Conservation (phyloP, 2,113 vertebrate genomes). For the Rhabdomys dilectus region DNA sequence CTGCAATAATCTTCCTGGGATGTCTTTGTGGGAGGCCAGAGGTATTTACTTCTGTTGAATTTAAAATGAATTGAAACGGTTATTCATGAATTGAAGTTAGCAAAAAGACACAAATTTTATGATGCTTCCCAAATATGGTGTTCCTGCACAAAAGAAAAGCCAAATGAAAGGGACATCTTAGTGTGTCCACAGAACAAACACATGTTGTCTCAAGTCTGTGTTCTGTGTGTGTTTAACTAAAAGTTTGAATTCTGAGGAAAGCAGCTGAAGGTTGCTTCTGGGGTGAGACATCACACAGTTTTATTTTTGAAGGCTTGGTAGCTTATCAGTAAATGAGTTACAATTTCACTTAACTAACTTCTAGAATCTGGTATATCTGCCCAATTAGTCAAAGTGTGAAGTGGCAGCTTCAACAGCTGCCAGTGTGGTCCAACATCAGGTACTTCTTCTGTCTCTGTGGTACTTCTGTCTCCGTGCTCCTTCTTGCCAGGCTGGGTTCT, state of each 20-base stretch:
- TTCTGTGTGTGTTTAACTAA: slow-evolving; percentile 6
- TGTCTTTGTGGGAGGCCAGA: slow-evolving; percentile 55
- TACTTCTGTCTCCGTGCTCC: background rate
- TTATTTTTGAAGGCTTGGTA: slow-evolving; percentile 44
- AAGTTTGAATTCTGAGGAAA: slow-evolving; percentile 37
- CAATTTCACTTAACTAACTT: slow-evolving; percentile 17
- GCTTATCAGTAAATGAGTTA: background rate
- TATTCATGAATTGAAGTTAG: slow-evolving; percentile 70
- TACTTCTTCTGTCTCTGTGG: background rate
- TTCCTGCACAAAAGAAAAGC: background rate
- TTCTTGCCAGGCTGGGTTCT: background rate
- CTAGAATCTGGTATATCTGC: slow-evolving; percentile 48
- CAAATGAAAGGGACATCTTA: slow-evolving; percentile 12
- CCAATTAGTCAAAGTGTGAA: slow-evolving; percentile 13
- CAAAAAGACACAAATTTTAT: slow-evolving; percentile 68
- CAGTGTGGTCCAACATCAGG: slow-evolving; percentile 43
- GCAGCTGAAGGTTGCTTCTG: background rate
- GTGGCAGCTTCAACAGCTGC: slow-evolving; percentile 36
- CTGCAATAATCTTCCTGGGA: slow-evolving; percentile 54
- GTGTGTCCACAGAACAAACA: background rate
- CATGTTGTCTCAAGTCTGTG: background rate
- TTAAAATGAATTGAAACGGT: slow-evolving; percentile 68
- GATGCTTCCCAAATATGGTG: slow-evolving; percentile 26
- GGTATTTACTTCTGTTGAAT: slow-evolving; percentile 46
- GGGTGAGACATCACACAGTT: background rate